Base-by-base conservation (phyloP, 2,888 invertebrate species). In the Clusia tigrina region DNA sequence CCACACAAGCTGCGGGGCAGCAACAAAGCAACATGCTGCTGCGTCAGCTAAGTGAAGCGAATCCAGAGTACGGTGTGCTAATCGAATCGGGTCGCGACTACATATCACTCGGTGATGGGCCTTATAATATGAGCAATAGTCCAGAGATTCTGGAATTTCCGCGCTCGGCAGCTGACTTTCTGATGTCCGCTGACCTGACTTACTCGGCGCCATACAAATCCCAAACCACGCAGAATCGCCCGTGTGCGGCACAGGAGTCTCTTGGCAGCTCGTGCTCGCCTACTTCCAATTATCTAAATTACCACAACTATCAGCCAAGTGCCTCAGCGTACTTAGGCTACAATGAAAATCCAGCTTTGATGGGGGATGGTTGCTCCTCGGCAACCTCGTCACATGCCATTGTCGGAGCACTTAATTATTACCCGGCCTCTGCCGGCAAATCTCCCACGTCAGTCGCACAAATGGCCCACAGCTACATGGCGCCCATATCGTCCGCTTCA, bases 351-450 rank as follows among this genome's bases (percentile, higher is more conserved):
- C 54, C 52, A 57, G 61, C 64, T 61, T 15, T 25, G 12, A n/a
- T n/a, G n/a, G n/a, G n/a, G n/a, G n/a, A n/a, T n/a, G 10, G 60
- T 67, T 51, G 24, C 68, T 46, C 48, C 67, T 53, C 66, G 5
- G 17, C 58, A 52, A 22, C 72, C 67, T 63, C 72, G 63, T 59
- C 77, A 54, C 80, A 80, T 73, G 73, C 79, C 75, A 78, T 71
- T 75, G n/a, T n/a, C n/a, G 78, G 77, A 71, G 73, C 81, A 69
- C 74, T 82, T 74, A 82, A 82, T 82, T 83, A 82, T 70, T 74
- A 81, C 71, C 71, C 71, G 64, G 61, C 71, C 54, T 59, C 69
- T 70, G 46, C 67, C 52, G 58, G 18, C 64, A 65, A 42, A 60
- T 62, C 58, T 2, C 22, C 18, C 20, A 26, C 63, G 10, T 20